Conservation (phyloP, 2,888 invertebrate species). For the Linyphia triangularis region DNA sequence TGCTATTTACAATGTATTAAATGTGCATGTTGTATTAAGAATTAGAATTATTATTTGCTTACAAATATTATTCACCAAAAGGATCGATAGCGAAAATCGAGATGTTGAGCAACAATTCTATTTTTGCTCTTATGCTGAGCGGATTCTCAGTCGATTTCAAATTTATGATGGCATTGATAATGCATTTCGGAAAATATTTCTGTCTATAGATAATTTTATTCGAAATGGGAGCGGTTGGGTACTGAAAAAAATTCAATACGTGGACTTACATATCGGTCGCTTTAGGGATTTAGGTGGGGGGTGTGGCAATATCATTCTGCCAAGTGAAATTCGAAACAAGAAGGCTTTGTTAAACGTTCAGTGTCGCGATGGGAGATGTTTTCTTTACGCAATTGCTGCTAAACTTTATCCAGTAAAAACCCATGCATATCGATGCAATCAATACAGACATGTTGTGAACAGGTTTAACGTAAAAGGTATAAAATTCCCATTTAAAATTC, state of each 20-base stretch:
- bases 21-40: no score
- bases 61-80: no score
- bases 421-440: not conserved
- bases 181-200: not conserved
- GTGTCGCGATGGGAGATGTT: not conserved
- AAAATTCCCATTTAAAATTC: not conserved
- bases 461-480: not conserved
- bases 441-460: not conserved
- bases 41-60: no score
- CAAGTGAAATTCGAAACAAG: not conserved
- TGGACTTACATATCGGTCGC: constrained; percentile 11
- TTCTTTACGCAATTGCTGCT: not conserved
- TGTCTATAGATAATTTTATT: not conserved
- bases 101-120: not conserved
- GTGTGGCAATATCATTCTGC: not conserved
- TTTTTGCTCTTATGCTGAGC: not conserved
- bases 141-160: not conserved
- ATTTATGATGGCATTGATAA: not conserved
- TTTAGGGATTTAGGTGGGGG: not conserved
- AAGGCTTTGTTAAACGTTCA: no score
- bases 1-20: no score
- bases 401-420: not conserved
- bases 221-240: not conserved
- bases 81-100: no score
- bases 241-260: not conserved